A percentile compares a stretch with the other conserved stretches of the same genome.
Conservation (phyloP, 2,888 invertebrate species). For the Dorcus hopei region DNA sequence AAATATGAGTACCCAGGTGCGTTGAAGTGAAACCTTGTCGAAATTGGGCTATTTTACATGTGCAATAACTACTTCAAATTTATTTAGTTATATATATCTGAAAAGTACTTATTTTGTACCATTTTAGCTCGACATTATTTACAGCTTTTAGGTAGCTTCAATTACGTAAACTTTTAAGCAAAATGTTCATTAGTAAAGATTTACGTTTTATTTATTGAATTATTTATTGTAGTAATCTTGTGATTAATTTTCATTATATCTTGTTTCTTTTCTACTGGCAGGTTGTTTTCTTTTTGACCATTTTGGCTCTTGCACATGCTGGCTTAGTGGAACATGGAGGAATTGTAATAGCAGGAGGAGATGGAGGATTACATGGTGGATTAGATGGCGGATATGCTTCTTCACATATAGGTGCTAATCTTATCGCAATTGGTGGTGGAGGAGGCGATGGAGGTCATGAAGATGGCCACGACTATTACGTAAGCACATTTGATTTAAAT, state of each 20-base stretch:
- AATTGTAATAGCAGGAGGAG: slow-evolving; percentile 1
- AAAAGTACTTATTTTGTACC: no score
- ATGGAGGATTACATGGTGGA: slow-evolving; percentile 5
- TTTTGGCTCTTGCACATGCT: slow-evolving; percentile 11
- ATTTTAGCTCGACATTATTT: no score
- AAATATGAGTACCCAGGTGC: no score
- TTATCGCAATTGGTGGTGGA: slow-evolving; percentile 6
- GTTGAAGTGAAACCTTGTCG: no score
- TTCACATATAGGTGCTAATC: slow-evolving; percentile 3
- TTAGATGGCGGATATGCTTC: slow-evolving; percentile 6
- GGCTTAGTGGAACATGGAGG: slow-evolving; percentile 3
- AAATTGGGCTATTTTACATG: no score
- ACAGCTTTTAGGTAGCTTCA: no score
- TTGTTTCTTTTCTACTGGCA: background rate
- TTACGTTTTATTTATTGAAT: no score
- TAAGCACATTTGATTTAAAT: background rate
- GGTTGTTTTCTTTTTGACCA: slow-evolving; percentile 6
- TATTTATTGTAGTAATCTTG: background rate
- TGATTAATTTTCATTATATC: background rate
- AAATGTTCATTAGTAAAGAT: no score
- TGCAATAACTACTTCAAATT: no score
- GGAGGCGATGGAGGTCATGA: slow-evolving; percentile 10
- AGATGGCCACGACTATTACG: slow-evolving; percentile 16
- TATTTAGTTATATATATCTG: no score
- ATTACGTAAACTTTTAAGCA: no score